A percentile compares a stretch with the other conserved stretches of the same genome.
These are phyloP conservation scores for Urophycis tenuis DNA, from an alignment of 2,797 vertebrate species.

Conservation along the genomic window DNA sequence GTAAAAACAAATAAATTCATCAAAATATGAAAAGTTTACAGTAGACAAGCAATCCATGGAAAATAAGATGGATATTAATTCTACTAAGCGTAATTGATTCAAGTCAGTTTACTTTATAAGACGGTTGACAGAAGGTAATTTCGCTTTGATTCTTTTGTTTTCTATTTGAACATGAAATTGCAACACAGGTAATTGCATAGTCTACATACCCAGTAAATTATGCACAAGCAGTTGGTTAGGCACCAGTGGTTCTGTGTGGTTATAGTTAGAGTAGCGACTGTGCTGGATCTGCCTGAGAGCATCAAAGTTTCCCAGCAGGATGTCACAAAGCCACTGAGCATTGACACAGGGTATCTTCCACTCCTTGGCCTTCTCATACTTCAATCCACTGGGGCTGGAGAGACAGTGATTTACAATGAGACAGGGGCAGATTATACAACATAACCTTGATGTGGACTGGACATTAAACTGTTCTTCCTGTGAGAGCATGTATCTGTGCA, in stretches of 20 bases:
- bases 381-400: conserved; percentile 80
- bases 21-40: not conserved
- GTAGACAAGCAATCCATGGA: not conserved
- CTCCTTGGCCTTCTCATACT: conserved; percentile 95
- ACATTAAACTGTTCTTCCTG: no score
- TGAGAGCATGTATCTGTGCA: no score
- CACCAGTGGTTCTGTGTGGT: conserved; percentile 80
- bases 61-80: not conserved
- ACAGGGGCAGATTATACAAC: not conserved
- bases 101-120: not conserved
- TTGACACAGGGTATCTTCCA: conserved; percentile 97
- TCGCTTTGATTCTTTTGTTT: not conserved
- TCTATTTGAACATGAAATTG: not conserved
- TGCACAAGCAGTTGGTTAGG: conserved; percentile 83
- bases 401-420: not conserved
- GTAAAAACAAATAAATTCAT: conserved; percentile 1
- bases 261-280: conserved; percentile 81
- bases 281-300: conserved; percentile 87
- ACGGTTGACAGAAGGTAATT: not conserved
- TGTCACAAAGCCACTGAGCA: conserved; percentile 92
- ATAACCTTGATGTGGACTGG: not conserved
- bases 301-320: conserved; percentile 90
- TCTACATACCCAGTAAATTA: conserved; percentile 79
- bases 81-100: not conserved
- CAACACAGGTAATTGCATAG: not conserved